Evolutionary conservation across 1,140 invertebrate genomes (phyloP).

Genomic region (Solen grandis): DNA sequence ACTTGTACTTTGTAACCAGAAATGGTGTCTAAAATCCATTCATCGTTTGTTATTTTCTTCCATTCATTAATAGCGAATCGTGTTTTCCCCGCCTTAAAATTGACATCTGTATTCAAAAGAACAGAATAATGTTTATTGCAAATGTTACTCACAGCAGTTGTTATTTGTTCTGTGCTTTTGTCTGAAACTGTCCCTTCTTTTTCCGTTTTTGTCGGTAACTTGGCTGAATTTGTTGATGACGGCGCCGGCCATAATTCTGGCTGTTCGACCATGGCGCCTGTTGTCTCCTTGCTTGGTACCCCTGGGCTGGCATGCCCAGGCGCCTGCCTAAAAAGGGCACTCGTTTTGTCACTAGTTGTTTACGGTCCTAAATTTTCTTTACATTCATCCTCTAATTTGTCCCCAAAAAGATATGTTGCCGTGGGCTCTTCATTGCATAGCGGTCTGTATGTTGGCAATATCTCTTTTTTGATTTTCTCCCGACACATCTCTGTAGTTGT

Average conservation of each 20-base stretch:
- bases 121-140: background rate
- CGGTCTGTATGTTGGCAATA: background rate
- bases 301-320: background rate
- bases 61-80: too few species aligned
- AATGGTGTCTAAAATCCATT: constrained; percentile 21
- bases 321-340: constrained; percentile 1
- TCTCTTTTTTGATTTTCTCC: constrained; percentile 1
- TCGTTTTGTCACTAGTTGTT: background rate
- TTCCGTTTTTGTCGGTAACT: too few species aligned
- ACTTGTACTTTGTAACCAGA: constrained; percentile 27
- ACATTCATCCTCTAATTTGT: constrained; percentile 11
- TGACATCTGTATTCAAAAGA: constrained; percentile 3
- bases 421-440: background rate
- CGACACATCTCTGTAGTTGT: background rate
- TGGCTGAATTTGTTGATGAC: too few species aligned
- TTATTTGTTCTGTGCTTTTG: too few species aligned
- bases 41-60: constrained; percentile 1
- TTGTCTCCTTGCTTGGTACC: background rate
- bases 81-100: constrained; percentile 29
- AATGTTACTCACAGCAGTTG: too few species aligned
- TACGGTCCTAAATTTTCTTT: background rate
- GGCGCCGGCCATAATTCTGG: too few species aligned
- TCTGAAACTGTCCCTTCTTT: too few species aligned
- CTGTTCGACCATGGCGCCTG: too few species aligned
- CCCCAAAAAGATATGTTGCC: constrained; percentile 8